These are phyloP conservation scores for Crotalus adamanteus DNA, from an alignment of 2,797 vertebrate genomes.

Conservation along the genomic window DNA sequence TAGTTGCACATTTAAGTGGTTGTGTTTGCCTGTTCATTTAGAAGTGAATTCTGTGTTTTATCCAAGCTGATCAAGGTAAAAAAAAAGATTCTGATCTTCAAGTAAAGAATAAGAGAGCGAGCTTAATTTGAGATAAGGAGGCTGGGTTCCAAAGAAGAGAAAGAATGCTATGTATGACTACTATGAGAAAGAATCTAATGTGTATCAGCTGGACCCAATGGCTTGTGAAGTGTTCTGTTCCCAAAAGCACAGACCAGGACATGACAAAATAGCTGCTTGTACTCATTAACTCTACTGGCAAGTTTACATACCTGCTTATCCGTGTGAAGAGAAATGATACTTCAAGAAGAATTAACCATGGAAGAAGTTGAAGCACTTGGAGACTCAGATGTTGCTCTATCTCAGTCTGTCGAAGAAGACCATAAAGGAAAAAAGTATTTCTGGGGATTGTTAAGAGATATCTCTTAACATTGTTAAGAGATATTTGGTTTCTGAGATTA, in stretches of 20 bases:
- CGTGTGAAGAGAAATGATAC: background rate
- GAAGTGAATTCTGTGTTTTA: background rate
- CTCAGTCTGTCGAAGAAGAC: background rate
- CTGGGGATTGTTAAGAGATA: background rate
- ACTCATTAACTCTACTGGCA: background rate
- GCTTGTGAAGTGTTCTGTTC: background rate
- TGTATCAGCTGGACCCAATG: background rate
- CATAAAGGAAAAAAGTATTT: background rate
- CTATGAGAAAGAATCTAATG: background rate
- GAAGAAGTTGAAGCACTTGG: background rate
- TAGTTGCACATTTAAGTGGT: background rate
- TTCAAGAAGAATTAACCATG: background rate
- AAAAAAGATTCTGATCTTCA: background rate
- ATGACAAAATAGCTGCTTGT: background rate
- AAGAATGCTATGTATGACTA: background rate
- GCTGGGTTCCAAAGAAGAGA: background rate
- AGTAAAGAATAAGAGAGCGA: background rate
- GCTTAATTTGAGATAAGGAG: background rate
- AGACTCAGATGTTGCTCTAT: background rate
- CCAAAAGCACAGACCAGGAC: background rate
- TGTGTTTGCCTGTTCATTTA: background rate
- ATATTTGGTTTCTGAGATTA: background rate
- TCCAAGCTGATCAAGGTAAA: background rate
- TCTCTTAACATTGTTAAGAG: background rate
- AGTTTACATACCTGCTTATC: background rate